Conservation (phyloP, 2,888 invertebrate species). For the Caenorhabditis virilis region DNA sequence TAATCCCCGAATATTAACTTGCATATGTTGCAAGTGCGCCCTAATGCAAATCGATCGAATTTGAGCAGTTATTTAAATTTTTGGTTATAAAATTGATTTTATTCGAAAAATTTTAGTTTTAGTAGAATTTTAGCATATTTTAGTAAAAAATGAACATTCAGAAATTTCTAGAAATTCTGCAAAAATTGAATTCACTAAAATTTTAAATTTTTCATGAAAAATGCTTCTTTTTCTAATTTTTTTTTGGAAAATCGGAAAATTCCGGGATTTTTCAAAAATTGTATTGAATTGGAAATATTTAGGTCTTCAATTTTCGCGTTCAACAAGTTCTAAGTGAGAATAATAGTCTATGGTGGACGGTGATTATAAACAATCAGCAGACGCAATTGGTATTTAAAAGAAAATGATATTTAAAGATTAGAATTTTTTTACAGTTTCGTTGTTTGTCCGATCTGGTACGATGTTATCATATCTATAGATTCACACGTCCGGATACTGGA, state of each 20-base stretch:
- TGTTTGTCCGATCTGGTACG: constrained; percentile 27
- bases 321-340: constrained; percentile 29
- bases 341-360: constrained; percentile 37
- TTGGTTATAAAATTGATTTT: too few species aligned
- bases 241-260: background rate
- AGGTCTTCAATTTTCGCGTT: constrained; percentile 28
- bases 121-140: too few species aligned
- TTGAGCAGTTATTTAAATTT: too few species aligned
- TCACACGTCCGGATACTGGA: constrained; percentile 19
- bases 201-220: background rate
- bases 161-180: too few species aligned
- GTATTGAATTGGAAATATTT: too few species aligned
- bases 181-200: background rate
- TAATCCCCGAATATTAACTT: too few species aligned
- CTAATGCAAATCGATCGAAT: too few species aligned
- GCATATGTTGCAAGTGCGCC: too few species aligned
- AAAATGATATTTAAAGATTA: background rate
- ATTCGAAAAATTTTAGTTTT: too few species aligned
- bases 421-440: constrained; percentile 17
- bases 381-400: constrained; percentile 18
- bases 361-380: constrained; percentile 29
- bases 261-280: too few species aligned
- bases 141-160: too few species aligned
- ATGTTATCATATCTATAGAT: constrained; percentile 32
- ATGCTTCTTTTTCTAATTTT: background rate